phyloP scores from a whole-genome alignment of 2,113 vertebrate genomes.

The Forbesichthys agassizii region DNA sequence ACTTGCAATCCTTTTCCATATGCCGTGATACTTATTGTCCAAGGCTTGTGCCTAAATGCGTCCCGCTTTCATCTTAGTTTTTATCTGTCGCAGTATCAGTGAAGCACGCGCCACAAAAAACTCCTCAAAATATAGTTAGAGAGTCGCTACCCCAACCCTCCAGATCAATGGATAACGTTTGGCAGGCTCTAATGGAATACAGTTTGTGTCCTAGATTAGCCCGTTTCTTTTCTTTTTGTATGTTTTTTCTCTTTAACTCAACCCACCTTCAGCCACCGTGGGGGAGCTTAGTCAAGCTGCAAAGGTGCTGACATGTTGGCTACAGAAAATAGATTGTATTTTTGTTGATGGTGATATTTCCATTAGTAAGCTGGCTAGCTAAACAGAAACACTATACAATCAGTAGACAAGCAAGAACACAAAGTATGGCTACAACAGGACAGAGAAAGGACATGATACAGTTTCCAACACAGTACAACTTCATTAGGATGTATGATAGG shows the following conservation, averaged over 20 bases:
- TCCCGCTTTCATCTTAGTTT: conserved; percentile 70
- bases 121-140: conserved; percentile 71
- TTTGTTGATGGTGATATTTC: no score
- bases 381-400: not conserved
- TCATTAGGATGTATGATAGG: no score
- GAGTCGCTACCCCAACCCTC: conserved; percentile 65
- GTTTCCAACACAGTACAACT: no score
- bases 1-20: conserved; percentile 37
- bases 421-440: no score
- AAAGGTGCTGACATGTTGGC: no score
- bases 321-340: no score
- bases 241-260: conserved; percentile 38
- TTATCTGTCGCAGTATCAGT: conserved; percentile 71
- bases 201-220: conserved; percentile 71
- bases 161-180: conserved; percentile 74
- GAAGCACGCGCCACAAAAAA: conserved; percentile 54
- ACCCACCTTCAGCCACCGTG: conserved; percentile 53
- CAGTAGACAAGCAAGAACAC: not conserved
- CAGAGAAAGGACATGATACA: no score
- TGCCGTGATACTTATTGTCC: conserved; percentile 55
- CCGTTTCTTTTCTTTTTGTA: not conserved
- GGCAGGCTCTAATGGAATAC: conserved; percentile 76
- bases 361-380: no score
- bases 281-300: not conserved
- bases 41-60: conserved; percentile 62